These are phyloP conservation scores for Sebastes matsubarae DNA, from an alignment of 2,797 vertebrate genomes.

Conservation along the genomic window DNA sequence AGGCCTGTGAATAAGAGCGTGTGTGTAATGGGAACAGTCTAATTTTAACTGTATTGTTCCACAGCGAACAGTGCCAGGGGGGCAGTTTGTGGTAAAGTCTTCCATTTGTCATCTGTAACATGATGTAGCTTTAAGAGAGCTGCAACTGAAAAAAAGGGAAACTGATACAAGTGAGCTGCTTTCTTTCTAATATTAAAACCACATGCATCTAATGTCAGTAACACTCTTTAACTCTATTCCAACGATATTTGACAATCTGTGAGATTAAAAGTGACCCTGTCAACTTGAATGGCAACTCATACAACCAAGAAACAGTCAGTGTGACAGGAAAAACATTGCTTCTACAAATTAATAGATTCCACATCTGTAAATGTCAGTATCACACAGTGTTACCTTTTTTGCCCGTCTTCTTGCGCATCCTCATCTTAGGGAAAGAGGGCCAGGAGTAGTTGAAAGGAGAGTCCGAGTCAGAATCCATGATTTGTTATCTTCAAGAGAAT, in stretches of 20 bases:
- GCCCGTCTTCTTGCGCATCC: slow-evolving; percentile 89
- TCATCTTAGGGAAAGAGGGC: slow-evolving; percentile 97
- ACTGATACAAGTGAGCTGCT: not conserved
- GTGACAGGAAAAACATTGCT: not conserved
- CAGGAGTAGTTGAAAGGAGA: slow-evolving; percentile 99
- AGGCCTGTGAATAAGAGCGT: slow-evolving; percentile 45
- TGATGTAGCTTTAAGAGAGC: slow-evolving; percentile 4
- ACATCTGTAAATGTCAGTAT: not conserved
- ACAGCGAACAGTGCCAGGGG: slow-evolving; percentile 24
- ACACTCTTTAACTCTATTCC: not conserved
- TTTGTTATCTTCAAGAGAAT: slow-evolving; percentile 45
- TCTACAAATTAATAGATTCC: not conserved
- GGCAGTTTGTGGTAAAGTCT: slow-evolving; percentile 4
- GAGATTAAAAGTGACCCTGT: not conserved
- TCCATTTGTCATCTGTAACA: slow-evolving; percentile 25
- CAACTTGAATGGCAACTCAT: not conserved
- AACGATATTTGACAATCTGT: not conserved
- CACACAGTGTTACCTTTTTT: slow-evolving; percentile 88
- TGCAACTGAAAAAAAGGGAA: not conserved
- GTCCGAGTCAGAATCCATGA: slow-evolving; percentile 90
- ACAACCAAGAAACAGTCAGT: not conserved
- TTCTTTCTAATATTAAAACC: not conserved
- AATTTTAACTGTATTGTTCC: slow-evolving; percentile 72
- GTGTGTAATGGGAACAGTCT: slow-evolving; percentile 62
- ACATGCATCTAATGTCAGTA: not conserved